Evolutionary conservation across 1,140 invertebrate genomes (phyloP).

Genomic region (Acromyrmex echinatior): DNA sequence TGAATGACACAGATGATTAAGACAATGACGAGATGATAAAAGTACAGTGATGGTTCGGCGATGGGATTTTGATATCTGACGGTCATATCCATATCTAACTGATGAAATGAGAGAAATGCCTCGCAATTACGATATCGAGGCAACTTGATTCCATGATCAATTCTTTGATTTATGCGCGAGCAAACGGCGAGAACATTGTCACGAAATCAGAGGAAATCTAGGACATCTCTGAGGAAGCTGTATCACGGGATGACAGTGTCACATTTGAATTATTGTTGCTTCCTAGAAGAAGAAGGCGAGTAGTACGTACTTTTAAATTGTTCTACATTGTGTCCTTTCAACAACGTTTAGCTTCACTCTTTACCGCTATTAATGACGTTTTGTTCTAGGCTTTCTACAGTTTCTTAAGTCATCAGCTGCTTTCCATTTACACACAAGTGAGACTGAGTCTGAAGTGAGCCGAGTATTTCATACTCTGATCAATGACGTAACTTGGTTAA

Average conservation of each 20-base stretch:
- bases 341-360: not conserved
- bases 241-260: not conserved
- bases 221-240: not conserved
- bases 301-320: not conserved
- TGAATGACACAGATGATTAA: too few species aligned
- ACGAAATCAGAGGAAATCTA: not conserved
- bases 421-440: too few species aligned
- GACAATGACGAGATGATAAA: not conserved
- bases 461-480: too few species aligned
- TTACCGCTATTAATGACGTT: not conserved
- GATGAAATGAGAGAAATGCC: not conserved
- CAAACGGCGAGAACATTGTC: not conserved
- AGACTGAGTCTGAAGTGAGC: too few species aligned
- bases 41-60: not conserved
- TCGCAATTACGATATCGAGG: too few species aligned
- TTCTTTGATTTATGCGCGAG: not conserved
- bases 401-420: too few species aligned
- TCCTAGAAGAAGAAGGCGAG: not conserved
- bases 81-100: not conserved
- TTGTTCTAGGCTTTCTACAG: not conserved
- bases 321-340: too few species aligned
- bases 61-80: not conserved
- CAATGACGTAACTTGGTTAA: too few species aligned
- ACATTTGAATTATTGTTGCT: not conserved
- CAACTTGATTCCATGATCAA: not conserved